Evolutionary conservation across 1,140 invertebrate species (phyloP).

Genomic region (Lanistes nyassanus): DNA sequence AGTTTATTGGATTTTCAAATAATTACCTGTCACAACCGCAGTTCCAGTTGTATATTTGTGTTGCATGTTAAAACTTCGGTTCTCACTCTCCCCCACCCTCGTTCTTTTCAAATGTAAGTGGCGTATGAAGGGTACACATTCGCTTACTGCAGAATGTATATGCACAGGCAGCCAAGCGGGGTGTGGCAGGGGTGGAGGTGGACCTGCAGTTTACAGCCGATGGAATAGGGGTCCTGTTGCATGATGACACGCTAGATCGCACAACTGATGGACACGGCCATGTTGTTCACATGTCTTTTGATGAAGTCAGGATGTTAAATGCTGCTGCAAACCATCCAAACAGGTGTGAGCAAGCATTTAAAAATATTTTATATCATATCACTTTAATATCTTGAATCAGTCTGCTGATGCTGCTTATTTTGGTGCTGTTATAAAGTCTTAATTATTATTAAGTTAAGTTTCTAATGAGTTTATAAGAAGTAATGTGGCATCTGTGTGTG

Average conservation of each 20-base stretch:
- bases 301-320: constrained; percentile 72
- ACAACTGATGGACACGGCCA: constrained; percentile 72
- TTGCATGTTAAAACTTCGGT: too few relatives aligned
- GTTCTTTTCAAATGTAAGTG: background rate
- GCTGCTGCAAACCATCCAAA: constrained; percentile 72
- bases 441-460: background rate
- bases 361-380: too few relatives aligned
- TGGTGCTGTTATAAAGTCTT: background rate
- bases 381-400: too few relatives aligned
- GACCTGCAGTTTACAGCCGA: constrained; percentile 80
- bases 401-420: background rate
- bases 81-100: constrained; percentile 7
- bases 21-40: too few relatives aligned
- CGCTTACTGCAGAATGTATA: background rate
- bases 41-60: background rate
- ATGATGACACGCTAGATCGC: constrained; percentile 78
- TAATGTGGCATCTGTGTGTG: too few relatives aligned
- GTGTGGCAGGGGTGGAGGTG: constrained; percentile 80
- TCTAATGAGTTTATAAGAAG: too few relatives aligned
- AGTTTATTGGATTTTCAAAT: background rate
- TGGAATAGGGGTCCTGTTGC: constrained; percentile 78
- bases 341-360: background rate
- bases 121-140: background rate
- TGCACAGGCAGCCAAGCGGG: constrained; percentile 68
- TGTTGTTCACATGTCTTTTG: constrained; percentile 74